These are phyloP conservation scores for Heterohyrax brucei DNA, from an alignment of 2,797 vertebrate species.

Conservation along the genomic window DNA sequence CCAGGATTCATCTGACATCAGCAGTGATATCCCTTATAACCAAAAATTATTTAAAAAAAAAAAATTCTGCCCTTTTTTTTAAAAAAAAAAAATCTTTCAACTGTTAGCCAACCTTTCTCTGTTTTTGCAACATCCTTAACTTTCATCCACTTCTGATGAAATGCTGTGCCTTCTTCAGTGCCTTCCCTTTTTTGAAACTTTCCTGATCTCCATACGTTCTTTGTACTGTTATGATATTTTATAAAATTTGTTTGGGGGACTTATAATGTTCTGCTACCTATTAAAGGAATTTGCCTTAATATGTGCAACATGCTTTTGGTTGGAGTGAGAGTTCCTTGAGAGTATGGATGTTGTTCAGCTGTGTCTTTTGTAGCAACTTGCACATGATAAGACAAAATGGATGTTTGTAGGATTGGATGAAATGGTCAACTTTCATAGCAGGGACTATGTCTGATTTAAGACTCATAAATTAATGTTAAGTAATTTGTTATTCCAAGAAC, in stretches of 20 bases:
- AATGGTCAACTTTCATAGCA: not conserved
- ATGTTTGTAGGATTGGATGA: not conserved
- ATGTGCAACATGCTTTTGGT: not conserved
- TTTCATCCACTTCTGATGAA: constrained; percentile 23
- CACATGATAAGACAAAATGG: not conserved
- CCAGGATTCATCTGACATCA: too few species aligned
- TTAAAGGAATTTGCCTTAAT: not conserved
- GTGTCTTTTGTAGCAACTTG: not conserved
- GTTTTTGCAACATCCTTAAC: not conserved
- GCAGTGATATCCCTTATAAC: too few species aligned
- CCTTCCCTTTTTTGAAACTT: not conserved
- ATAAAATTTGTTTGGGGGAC: not conserved
- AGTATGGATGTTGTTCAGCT: not conserved
- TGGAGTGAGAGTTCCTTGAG: not conserved
- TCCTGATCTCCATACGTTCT: not conserved
- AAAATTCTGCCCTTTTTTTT: not conserved
- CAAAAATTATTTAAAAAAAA: not conserved
- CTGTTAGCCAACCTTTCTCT: not conserved
- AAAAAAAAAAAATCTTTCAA: not conserved
- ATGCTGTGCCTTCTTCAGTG: not conserved
- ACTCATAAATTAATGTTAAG: constrained; percentile 6
- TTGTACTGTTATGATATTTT: not conserved
- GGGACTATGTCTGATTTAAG: not conserved
- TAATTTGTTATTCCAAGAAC: not conserved
- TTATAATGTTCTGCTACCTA: not conserved